These are phyloP conservation scores for Neocrepidodera transversa DNA, from an alignment of 2,888 invertebrate genomes.

Conservation along the genomic window DNA sequence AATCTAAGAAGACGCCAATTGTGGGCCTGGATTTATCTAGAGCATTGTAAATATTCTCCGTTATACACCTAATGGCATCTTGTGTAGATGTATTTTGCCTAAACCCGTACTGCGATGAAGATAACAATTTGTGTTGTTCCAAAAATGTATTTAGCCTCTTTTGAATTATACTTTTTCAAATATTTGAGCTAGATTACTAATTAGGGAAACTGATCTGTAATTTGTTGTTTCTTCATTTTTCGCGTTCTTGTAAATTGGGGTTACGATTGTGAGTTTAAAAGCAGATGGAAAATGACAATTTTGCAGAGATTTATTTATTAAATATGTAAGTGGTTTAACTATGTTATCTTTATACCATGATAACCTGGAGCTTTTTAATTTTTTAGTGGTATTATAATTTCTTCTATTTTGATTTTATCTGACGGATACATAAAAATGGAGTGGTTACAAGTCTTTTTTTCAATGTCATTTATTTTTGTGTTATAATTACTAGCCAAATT, in stretches of 20 bases:
- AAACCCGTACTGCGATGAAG: neutral
- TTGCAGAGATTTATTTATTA: conserved; percentile 12
- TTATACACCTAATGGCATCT: neutral
- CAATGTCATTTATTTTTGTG: neutral
- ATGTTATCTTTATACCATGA: neutral
- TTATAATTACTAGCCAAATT: neutral
- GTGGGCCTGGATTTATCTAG: neutral
- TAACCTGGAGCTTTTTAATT: conserved; percentile 9
- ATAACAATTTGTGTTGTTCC: neutral
- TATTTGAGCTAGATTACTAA: neutral
- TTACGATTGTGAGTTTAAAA: conserved; percentile 7
- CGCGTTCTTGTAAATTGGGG: conserved; percentile 12
- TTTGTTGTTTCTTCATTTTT: conserved; percentile 2
- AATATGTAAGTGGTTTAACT: neutral
- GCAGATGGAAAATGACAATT: conserved; percentile 3
- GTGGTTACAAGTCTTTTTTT: neutral
- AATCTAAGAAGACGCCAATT: conserved; percentile 2
- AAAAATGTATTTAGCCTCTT: conserved; percentile 1
- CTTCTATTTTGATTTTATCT: neutral
- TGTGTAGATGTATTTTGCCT: neutral
- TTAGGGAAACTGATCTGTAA: conserved; percentile 1
- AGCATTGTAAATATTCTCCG: neutral
- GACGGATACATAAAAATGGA: neutral
- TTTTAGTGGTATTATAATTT: conserved; percentile 9
- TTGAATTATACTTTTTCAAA: conserved; percentile 4